Conservation (phyloP, 2,797 vertebrate species). For the Malacoraja senta region DNA sequence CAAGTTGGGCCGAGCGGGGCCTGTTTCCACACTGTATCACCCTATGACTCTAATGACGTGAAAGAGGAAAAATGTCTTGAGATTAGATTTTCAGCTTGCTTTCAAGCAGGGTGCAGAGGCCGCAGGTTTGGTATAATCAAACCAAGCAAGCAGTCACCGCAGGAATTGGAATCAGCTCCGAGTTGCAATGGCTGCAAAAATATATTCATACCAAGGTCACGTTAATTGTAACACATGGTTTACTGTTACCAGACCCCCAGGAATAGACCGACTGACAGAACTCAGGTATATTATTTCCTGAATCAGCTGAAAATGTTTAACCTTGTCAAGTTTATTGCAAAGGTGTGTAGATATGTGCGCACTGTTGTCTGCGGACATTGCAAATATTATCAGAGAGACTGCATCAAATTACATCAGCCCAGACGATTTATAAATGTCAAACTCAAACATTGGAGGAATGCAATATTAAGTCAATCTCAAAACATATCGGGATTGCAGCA, state of each 20-base stretch:
- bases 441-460: conserved; percentile 19
- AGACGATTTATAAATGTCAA: background rate
- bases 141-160: background rate
- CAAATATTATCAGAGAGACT: conserved; percentile 22
- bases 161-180: background rate
- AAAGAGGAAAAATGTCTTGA: background rate
- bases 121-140: background rate
- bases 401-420: conserved; percentile 17
- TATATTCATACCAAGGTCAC: background rate
- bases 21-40: too few species aligned
- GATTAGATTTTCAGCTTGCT: background rate
- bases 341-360: background rate
- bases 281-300: background rate
- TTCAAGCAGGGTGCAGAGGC: background rate
- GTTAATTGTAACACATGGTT: background rate
- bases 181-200: background rate
- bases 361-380: background rate
- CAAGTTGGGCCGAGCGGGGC: too few species aligned
- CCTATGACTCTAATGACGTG: background rate
- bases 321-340: background rate
- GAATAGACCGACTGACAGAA: background rate
- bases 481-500: conserved; percentile 21
- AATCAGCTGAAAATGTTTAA: conserved; percentile 26
- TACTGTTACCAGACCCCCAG: background rate
- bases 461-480: conserved; percentile 23